Evolutionary conservation across 2,888 invertebrate species (phyloP), one percentile per base, ranked within the genome.

Genomic region (Coecobrya sp.): DNA sequence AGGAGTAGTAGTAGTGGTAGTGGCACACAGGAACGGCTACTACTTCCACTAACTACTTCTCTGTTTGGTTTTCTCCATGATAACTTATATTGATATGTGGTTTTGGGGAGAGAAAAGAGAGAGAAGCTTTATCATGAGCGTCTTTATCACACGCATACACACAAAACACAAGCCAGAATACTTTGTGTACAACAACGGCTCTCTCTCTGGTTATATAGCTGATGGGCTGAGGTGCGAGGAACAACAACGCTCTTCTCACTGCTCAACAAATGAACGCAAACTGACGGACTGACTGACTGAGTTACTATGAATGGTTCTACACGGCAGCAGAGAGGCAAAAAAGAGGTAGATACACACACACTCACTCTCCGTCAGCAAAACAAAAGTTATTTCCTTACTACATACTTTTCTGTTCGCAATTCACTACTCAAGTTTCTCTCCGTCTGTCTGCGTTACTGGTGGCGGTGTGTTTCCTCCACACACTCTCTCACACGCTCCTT

Each of bases 381-480:
- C 65, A 65, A 65, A 65, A 27, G 25, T 65, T 27, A 1, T 73
- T 73, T 7, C 36, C n/a, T 16, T 22, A 36, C 70, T 70, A 70
- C 13, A 65, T 11, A 65, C 65, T 27, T 13, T 11, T 65, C 27
- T 25, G 25, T 70, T 70, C 22, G 7, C 59, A 13, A 10, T 16
- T 55, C 59, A 5, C 1, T 19, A 59, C 59, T 59, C 59, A 22
- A 73, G 45, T 73, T 73, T 73, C 73, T 73, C 73, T 45, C 73
- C 73, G 73, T 73, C 73, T 73, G 73, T 73, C 59, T 59, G 22
- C 13, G 19, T 73, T 73, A 11, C 42, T 45, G 2, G n/a, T 45
- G 25, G n/a, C 19, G 13, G 25, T n/a, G 65, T 65, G 65, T 27
- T 65, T 65, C 65, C 27, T 65, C 27, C 5, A 7, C 22, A 8